These are phyloP conservation scores for Siniperca chuatsi DNA, from an alignment of 2,113 vertebrate genomes.

Conservation along the genomic window DNA sequence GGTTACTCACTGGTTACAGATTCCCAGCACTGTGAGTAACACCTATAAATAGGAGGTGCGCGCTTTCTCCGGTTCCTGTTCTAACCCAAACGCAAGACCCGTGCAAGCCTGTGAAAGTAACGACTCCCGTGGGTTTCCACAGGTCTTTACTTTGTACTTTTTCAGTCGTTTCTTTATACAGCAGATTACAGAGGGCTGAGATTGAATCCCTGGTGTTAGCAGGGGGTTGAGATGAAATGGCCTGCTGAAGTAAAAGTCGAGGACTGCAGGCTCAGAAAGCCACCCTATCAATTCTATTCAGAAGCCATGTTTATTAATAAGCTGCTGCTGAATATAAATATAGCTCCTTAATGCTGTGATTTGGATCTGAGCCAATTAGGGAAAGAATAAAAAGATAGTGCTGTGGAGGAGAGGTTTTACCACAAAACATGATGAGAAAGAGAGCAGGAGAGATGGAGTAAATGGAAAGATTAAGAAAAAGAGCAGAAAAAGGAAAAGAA, in stretches of 20 bases:
- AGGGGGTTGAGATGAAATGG: constrained; percentile 30
- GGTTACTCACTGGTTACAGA: constrained; percentile 33
- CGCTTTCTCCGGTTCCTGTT: constrained; percentile 34
- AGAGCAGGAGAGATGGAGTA: not conserved
- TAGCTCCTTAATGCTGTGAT: constrained; percentile 53
- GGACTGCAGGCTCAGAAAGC: constrained; percentile 28
- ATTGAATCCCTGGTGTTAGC: constrained; percentile 38
- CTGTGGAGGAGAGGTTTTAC: constrained; percentile 11
- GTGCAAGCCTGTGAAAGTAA: constrained; percentile 37
- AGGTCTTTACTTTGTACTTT: constrained; percentile 54
- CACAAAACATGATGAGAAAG: not conserved
- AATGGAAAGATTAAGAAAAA: not conserved
- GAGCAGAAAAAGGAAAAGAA: not conserved
- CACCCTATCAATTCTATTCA: constrained; percentile 46
- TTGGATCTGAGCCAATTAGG: constrained; percentile 52
- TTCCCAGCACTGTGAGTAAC: constrained; percentile 33
- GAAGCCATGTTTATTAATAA: constrained; percentile 74
- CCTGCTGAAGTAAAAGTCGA: constrained; percentile 51
- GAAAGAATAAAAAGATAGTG: constrained; percentile 4
- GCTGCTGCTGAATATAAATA: constrained; percentile 64
- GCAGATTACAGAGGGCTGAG: constrained; percentile 61
- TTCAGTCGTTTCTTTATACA: constrained; percentile 31
- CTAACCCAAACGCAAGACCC: constrained; percentile 33
- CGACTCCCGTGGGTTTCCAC: constrained; percentile 36
- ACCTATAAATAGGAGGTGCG: constrained; percentile 62